Base-by-base conservation (phyloP, 92 coral and sea anemone species). In the Bergia puertoricense region DNA sequence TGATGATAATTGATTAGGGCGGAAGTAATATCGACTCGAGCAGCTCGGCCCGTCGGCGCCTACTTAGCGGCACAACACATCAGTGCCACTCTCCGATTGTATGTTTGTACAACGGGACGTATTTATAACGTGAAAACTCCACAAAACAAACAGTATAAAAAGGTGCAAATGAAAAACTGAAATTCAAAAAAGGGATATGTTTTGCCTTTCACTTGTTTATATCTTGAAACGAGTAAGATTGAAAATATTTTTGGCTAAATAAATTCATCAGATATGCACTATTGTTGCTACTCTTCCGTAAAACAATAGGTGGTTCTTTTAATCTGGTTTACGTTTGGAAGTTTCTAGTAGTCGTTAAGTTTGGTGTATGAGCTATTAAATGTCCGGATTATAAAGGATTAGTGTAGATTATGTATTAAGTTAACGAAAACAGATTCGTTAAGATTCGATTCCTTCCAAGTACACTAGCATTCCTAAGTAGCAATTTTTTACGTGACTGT, bases 11-110 rank as follows among this genome's bases (percentile, higher is more conserved):
- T 84, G 87, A 84, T 84, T 81, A 69, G 79, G 67, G 87, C 87
- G 79, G 79, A 84, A 84, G 72, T 72, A 20, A 69, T 68, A 68
- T 69, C 30, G 75, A 56, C 73, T 43, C 75, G 65, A 66, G 43
- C 86, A 68, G 76, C 75, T 84, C 41, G 69, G 45, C 87, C 77
- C 74, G 57, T 84, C 87, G 87, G 87, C 87, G 87, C 87, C 87
- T 84, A 84, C 68, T 84, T 84, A 84, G 87, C 77, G 79, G 78
- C 62, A 46, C 36, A 7, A 38, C 87, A 37, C 87, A 38, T 5
- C 14, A 30, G 45, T 84, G 87, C 23, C 87, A 84, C 46, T 71
- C 48, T 48, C 54, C 15, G 54, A 42, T 18, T 40, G n/a, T 20
- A 2, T 3, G 30, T 62, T 62, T 2, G n/a, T 57, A 50, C 38